phyloP scores from a whole-genome alignment of 2,113 vertebrate species.

The Delphinus delphis region DNA sequence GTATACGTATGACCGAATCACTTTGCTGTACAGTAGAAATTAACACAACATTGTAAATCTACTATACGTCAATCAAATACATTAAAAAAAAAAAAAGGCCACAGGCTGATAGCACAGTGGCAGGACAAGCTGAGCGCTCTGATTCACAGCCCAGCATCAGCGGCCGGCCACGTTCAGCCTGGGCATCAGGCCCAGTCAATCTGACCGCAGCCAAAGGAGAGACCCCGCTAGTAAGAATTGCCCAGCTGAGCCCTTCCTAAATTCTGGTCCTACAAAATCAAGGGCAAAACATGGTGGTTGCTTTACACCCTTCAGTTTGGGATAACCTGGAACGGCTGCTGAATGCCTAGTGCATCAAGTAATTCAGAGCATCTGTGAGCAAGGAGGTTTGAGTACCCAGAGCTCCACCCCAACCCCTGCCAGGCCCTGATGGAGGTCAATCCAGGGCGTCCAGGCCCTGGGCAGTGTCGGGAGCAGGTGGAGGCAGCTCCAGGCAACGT shows the following conservation, averaged over 20 bases:
- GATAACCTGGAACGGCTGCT: no score
- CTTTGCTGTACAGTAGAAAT: not conserved
- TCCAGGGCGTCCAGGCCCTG: rapidly evolving
- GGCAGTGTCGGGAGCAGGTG: not conserved
- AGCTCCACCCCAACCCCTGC: not conserved
- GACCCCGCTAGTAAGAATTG: rapidly evolving
- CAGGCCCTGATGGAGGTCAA: not conserved
- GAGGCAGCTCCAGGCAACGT: not conserved
- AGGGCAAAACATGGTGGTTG: not conserved
- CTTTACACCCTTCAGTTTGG: not conserved
- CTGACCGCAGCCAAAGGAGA: not conserved
- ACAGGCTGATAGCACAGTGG: rapidly evolving
- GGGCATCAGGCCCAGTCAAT: not conserved
- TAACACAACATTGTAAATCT: not conserved
- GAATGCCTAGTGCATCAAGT: rapidly evolving
- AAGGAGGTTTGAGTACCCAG: no score
- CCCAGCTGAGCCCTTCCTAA: not conserved
- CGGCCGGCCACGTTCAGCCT: rapidly evolving
- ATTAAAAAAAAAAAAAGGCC: not conserved
- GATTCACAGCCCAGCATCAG: no score
- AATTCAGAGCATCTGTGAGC: not conserved
- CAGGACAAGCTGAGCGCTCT: rapidly evolving
- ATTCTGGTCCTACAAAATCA: not conserved
- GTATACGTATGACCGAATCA: not conserved
- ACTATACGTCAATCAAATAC: not conserved